Evolutionary conservation across 2,888 invertebrate genomes (phyloP).

Genomic region (Platerodrilus igneus): DNA sequence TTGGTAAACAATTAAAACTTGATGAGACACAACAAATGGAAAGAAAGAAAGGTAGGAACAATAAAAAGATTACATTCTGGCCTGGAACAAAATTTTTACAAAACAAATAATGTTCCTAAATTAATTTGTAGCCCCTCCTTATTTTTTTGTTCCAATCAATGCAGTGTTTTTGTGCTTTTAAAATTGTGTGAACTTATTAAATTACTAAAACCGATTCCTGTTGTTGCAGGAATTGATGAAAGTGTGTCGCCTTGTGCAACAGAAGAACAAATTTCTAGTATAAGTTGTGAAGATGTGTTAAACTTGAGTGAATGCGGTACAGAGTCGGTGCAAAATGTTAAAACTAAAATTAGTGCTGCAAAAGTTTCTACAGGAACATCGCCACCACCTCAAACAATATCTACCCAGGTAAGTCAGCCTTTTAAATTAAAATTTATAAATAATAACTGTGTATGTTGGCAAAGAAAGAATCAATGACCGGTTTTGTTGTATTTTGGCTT

Average conservation of each 20-base stretch:
- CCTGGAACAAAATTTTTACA: constrained; percentile 61
- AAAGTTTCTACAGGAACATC: constrained; percentile 67
- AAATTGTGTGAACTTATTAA: constrained; percentile 28
- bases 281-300: constrained; percentile 25
- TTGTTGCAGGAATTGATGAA: constrained; percentile 39
- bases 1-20: constrained; percentile 39
- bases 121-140: no score
- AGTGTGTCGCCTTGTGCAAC: constrained; percentile 29
- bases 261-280: constrained; percentile 28
- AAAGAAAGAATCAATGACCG: no score
- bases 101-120: constrained; percentile 30
- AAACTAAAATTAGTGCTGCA: constrained; percentile 25
- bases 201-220: constrained; percentile 27
- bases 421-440: constrained; percentile 1
- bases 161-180: constrained; percentile 23
- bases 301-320: constrained; percentile 24
- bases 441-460: no score
- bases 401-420: constrained; percentile 60
- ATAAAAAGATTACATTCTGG: constrained; percentile 70
- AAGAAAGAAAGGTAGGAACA: constrained; percentile 64
- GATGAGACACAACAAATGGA: constrained; percentile 34
- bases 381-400: constrained; percentile 81
- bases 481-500: no score
- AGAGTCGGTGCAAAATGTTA: constrained; percentile 15
- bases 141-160: constrained; percentile 19